Percentiles rank a stretch among this genome's conserved stretches.
These are phyloP conservation scores for Lamprologus tigripictilis DNA, from an alignment of 2,113 vertebrate genomes.

Conservation along the genomic window DNA sequence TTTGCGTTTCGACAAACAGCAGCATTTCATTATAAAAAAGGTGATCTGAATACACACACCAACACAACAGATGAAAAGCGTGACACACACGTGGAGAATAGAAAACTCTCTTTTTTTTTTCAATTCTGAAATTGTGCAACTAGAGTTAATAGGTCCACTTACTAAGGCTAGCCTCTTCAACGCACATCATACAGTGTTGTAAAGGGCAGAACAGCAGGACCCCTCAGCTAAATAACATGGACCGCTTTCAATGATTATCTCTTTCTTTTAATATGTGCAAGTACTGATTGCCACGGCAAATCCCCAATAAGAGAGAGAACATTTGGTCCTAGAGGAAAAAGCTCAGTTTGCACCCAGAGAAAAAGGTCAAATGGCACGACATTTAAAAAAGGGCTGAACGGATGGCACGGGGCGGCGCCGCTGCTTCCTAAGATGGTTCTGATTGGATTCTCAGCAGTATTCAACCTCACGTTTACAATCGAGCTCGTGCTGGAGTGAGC, in stretches of 20 bases:
- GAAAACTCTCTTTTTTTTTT: slow-evolving; percentile 17
- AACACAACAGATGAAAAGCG: slow-evolving; percentile 39
- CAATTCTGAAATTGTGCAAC: slow-evolving; percentile 56
- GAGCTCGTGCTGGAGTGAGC: background rate
- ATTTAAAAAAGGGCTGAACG: slow-evolving; percentile 16
- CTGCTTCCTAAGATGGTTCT: slow-evolving; percentile 7
- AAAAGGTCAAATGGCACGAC: slow-evolving; percentile 52
- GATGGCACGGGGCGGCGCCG: slow-evolving; percentile 5
- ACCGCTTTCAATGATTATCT: slow-evolving; percentile 58
- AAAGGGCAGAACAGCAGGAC: slow-evolving; percentile 26
- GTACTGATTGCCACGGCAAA: slow-evolving; percentile 60
- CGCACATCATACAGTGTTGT: slow-evolving; percentile 61
- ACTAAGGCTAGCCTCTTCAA: slow-evolving; percentile 61
- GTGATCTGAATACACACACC: slow-evolving; percentile 41
- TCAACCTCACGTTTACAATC: slow-evolving; percentile 30
- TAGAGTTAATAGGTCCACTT: slow-evolving; percentile 60
- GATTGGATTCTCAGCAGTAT: slow-evolving; percentile 17
- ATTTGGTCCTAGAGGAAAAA: slow-evolving; percentile 60
- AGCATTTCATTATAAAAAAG: slow-evolving; percentile 69
- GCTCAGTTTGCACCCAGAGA: slow-evolving; percentile 23
- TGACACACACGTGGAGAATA: slow-evolving; percentile 48
- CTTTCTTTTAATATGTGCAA: slow-evolving; percentile 52
- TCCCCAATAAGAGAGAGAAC: slow-evolving; percentile 49
- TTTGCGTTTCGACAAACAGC: slow-evolving; percentile 67
- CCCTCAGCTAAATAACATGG: slow-evolving; percentile 41